Conservation (phyloP, 2,113 vertebrate genomes). For the Microcebus griseorufus region DNA sequence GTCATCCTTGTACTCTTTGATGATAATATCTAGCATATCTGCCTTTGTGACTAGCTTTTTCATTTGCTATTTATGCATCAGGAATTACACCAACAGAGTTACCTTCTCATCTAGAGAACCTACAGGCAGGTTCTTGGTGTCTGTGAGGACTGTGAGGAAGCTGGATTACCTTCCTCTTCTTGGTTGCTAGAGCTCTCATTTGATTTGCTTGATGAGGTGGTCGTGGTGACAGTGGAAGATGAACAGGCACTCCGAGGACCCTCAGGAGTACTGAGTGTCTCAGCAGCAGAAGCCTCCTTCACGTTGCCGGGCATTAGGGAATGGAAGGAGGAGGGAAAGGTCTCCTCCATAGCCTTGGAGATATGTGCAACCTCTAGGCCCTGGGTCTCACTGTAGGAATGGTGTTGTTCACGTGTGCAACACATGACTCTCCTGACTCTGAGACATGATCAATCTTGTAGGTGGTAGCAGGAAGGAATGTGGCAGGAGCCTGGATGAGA, state of each 20-base stretch:
- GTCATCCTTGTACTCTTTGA: background rate
- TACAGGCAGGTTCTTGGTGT: background rate
- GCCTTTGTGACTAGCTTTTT: background rate
- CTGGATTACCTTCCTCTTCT: background rate
- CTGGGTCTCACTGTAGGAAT: background rate
- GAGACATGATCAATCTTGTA: background rate
- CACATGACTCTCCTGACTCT: background rate
- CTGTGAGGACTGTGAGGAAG: background rate
- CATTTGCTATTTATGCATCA: background rate
- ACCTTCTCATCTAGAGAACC: background rate
- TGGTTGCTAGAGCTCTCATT: background rate
- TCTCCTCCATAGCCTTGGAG: background rate
- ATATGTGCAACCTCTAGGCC: background rate
- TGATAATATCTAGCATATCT: background rate
- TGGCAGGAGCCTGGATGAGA: background rate
- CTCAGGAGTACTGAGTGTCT: background rate
- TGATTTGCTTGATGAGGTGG: background rate
- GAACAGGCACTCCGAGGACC: background rate
- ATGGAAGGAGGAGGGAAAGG: background rate
- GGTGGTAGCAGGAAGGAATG: background rate
- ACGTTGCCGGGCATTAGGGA: background rate
- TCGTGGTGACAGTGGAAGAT: background rate
- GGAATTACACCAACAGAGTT: background rate
- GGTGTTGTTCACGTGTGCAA: background rate
- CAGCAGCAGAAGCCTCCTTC: background rate